Evolutionary conservation across 2,797 vertebrate species (phyloP).

Genomic region (Alauda arvensis): DNA sequence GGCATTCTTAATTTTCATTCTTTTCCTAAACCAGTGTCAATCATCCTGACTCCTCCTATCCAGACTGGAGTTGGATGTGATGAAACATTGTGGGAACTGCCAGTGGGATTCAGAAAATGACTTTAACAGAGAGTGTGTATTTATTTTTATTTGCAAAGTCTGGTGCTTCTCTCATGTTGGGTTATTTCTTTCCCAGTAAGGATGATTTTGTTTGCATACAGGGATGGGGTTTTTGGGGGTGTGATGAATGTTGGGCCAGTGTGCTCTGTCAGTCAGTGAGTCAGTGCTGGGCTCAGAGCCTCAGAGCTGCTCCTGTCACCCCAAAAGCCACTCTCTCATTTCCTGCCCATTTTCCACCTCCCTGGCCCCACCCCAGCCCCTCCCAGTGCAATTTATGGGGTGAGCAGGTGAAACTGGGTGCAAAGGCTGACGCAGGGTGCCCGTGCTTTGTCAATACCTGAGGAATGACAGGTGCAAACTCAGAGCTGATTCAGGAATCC

Average conservation of each 20-base stretch:
- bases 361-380: not conserved
- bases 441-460: not conserved
- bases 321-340: not conserved
- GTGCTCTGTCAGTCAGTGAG: not conserved
- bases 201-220: not conserved
- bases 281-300: not conserved
- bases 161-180: not conserved
- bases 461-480: not conserved
- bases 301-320: not conserved
- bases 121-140: rapidly evolving
- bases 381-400: not conserved
- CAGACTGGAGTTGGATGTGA: not conserved
- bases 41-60: not conserved
- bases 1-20: not conserved
- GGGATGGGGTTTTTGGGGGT: not conserved
- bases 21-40: not conserved
- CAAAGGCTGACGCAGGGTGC: not conserved
- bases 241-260: not conserved
- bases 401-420: not conserved
- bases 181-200: not conserved
- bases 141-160: not conserved
- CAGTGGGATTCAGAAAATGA: not conserved
- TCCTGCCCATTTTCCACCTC: not conserved
- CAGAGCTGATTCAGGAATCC: not conserved
- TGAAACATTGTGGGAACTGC: not conserved